Conservation (phyloP, 35 echinoderm and acorn worm species). For the Amphiura filiformis region DNA sequence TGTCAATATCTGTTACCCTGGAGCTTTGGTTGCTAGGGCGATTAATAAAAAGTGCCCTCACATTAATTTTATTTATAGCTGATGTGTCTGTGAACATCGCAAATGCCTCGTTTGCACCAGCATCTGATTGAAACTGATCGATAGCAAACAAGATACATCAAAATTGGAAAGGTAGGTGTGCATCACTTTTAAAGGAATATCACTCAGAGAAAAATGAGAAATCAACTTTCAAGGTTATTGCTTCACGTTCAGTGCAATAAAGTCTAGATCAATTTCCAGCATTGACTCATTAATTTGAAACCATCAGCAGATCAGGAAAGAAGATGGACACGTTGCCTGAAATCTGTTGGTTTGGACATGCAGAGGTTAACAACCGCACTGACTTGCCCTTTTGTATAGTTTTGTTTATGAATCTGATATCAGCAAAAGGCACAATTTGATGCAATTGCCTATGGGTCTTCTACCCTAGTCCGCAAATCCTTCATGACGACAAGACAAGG, state of each 20-base stretch:
- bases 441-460: neutral
- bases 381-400: neutral
- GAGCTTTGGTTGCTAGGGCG: neutral
- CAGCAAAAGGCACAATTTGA: neutral
- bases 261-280: neutral
- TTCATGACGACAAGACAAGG: neutral
- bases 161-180: neutral
- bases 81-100: neutral
- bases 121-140: neutral
- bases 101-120: neutral
- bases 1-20: neutral
- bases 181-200: neutral
- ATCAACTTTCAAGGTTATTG: neutral
- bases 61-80: conserved; percentile 5
- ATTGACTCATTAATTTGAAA: neutral
- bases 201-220: neutral
- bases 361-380: neutral
- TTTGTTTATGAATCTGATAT: conserved; percentile 15
- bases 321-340: neutral
- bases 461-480: neutral
- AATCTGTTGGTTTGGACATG: neutral
- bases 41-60: neutral
- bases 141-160: neutral
- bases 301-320: neutral
- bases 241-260: neutral